Evolutionary conservation across 2,888 invertebrate species (phyloP).

Genomic region (Acleris sparsana): DNA sequence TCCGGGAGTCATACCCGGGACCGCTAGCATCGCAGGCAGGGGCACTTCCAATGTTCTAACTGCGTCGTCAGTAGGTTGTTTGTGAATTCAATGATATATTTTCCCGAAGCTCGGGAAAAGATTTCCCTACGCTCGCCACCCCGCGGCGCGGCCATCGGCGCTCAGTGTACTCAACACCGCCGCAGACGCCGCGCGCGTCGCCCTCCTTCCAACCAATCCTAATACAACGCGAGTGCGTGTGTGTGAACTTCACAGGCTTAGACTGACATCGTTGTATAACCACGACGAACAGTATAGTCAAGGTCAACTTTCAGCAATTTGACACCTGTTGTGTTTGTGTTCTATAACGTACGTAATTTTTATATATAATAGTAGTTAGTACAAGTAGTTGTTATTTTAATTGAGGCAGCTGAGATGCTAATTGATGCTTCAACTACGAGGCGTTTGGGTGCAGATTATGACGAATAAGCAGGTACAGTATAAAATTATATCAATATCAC

Average conservation of each 20-base stretch:
- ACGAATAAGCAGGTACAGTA: too few relatives aligned
- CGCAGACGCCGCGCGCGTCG: slow-evolving; percentile 49
- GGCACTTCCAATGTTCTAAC: neutral
- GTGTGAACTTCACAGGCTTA: slow-evolving; percentile 63
- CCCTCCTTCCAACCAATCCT: slow-evolving; percentile 50
- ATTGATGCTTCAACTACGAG: too few relatives aligned
- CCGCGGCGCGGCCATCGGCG: slow-evolving; percentile 56
- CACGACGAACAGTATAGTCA: slow-evolving; percentile 58
- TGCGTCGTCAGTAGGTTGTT: neutral
- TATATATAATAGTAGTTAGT: slow-evolving; percentile 38
- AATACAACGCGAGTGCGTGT: slow-evolving; percentile 69
- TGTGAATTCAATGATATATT: slow-evolving; percentile 13
- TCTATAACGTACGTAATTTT: slow-evolving; percentile 64
- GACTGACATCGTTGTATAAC: slow-evolving; percentile 54
- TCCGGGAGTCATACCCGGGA: too few relatives aligned
- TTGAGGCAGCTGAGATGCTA: neutral
- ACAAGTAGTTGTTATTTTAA: slow-evolving; percentile 28
- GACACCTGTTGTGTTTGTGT: slow-evolving; percentile 75
- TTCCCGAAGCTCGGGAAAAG: slow-evolving; percentile 53
- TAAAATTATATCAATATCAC: too few relatives aligned
- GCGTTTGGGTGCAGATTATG: too few relatives aligned
- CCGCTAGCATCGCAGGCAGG: too few relatives aligned
- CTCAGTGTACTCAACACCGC: slow-evolving; percentile 69
- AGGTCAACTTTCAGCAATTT: slow-evolving; percentile 69
- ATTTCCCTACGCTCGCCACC: slow-evolving; percentile 59